phyloP scores from a whole-genome alignment of 2,888 invertebrate species.

The Alloscopus bannaensis region DNA sequence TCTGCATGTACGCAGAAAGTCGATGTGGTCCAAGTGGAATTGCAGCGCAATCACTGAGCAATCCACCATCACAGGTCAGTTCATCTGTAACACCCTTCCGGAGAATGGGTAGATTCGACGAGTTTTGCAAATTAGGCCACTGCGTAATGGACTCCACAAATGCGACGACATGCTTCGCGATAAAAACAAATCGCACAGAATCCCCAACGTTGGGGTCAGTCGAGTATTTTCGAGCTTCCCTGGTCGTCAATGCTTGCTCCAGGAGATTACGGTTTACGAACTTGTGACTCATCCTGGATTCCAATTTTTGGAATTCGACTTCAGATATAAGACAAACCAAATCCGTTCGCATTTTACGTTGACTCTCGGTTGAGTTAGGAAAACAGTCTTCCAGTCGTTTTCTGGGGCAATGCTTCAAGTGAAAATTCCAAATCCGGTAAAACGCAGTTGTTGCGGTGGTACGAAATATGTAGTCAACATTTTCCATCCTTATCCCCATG shows the following conservation, averaged over 20 bases:
- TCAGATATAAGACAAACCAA: not conserved
- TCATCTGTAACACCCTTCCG: too few species aligned
- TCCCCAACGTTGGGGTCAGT: not conserved
- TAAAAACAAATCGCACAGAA: not conserved
- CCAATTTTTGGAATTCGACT: not conserved
- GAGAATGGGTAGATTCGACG: too few species aligned
- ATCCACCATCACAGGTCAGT: too few species aligned
- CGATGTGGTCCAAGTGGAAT: too few species aligned
- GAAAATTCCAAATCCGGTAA: not conserved
- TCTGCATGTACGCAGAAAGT: too few species aligned
- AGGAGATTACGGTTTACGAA: not conserved
- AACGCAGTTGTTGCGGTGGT: not conserved
- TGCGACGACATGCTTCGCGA: not conserved
- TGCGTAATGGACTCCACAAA: not conserved
- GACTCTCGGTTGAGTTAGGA: not conserved
- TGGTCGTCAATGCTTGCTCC: not conserved
- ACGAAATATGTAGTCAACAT: too few species aligned
- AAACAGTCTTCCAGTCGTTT: not conserved
- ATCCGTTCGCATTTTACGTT: not conserved
- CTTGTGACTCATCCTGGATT: not conserved
- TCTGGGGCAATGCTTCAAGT: not conserved
- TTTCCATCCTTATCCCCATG: not conserved
- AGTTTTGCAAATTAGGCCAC: not conserved
- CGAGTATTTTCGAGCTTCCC: not conserved
- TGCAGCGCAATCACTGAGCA: too few species aligned